These are phyloP conservation scores for Drosophila bunnanda DNA, from an alignment of 2,888 invertebrate species.

Conservation along the genomic window DNA sequence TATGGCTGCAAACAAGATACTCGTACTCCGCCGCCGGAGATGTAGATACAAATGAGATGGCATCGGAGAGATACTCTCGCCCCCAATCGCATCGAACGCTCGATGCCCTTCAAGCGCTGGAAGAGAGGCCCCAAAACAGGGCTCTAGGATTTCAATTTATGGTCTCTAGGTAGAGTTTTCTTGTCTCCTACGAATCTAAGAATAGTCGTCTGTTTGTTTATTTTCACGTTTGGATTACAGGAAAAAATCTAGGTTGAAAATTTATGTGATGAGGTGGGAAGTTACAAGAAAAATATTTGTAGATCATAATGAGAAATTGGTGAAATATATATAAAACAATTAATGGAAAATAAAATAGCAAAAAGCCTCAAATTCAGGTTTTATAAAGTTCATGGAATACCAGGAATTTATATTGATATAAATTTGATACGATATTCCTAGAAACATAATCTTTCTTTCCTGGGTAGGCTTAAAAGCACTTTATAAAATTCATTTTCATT, in stretches of 20 bases:
- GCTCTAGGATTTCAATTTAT: constrained; percentile 34
- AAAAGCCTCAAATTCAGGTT: too few relatives aligned
- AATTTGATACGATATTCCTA: not conserved
- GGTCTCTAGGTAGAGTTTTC: not conserved
- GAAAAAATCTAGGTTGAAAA: not conserved
- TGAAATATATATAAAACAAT: too few relatives aligned
- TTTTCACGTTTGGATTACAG: constrained; percentile 1
- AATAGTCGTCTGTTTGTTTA: not conserved
- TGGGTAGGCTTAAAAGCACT: not conserved
- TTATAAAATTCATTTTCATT: not conserved
- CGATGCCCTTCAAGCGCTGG: constrained; percentile 22
- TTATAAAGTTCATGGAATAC: too few relatives aligned
- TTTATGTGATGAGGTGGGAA: constrained; percentile 2
- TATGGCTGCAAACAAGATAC: constrained; percentile 77
- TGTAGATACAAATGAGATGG: constrained; percentile 67
- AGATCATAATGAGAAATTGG: not conserved
- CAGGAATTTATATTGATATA: not conserved
- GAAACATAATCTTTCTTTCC: not conserved
- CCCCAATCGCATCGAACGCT: constrained; percentile 30
- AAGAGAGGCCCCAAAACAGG: not conserved
- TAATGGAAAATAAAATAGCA: too few relatives aligned
- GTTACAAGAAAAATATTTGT: not conserved
- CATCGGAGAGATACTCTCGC: constrained; percentile 30
- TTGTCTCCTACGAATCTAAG: constrained; percentile 3
- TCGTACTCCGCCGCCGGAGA: constrained; percentile 38